Base-by-base conservation (phyloP, 92 coral and sea anemone species). In the Isaurus tuberculatus region DNA sequence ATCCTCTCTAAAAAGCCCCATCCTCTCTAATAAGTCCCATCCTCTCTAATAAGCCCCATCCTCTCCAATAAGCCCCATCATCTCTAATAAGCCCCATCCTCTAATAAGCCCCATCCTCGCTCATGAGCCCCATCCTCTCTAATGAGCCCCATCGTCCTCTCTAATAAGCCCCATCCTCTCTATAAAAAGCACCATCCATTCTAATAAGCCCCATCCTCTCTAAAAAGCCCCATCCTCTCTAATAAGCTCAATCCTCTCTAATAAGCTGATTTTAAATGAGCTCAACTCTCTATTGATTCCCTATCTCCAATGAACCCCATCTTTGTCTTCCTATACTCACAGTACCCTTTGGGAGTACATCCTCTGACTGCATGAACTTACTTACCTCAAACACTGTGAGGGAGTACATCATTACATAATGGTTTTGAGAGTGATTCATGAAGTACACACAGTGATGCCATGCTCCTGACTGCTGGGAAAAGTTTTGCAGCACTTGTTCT, bases 341-440 rank as follows among this genome's bases (percentile, higher is more conserved):
- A n/a, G n/a, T n/a, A n/a, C 22, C 42, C 37, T 65, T 8, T 15
- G 4, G 13, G 49, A 15, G 48, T 2, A 11, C 26, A 29, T n/a
- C 22, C 25, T 53, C 63, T 22, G 22, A 13, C 9, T 27, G 3
- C 22, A 13, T 9, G 16, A 31, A 37, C 29, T 28, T 13, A 11
- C 86, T 23, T 86, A 96, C 99, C 99, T 96, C 99, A 96, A 96
- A 96, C 3, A 94, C 96, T n/a, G 99, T 92, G 48, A 94, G 86
- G 19, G 98, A 87, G 65, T 91, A 96, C 99, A 96, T 96, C 42
- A 96, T 87, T 13, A 94, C 99, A 85, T 92, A 96, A 51, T 94
- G 98, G 34, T 96, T 94, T 53, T 88, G 87, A 14, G 93, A 92
- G 81, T 92, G 86, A 73, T 91, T 94, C 93, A 96, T 82, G 57